These are phyloP conservation scores for Pseudorectes ferrugineus DNA, from an alignment of 2,113 vertebrate species.

Conservation along the genomic window DNA sequence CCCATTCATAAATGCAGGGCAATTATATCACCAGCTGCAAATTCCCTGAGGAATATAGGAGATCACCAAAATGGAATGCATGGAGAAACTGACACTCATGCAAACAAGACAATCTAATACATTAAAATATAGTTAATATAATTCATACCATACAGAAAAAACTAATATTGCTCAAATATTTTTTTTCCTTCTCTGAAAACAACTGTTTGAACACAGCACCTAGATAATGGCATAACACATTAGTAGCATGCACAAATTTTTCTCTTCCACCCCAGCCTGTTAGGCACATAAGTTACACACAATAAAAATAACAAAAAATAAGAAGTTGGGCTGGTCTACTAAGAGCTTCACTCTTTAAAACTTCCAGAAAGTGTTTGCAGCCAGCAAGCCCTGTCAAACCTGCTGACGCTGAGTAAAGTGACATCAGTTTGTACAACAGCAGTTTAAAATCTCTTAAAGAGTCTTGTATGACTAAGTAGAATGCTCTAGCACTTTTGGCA, in stretches of 20 bases:
- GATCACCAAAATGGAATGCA: background rate
- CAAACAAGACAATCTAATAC: background rate
- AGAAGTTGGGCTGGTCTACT: background rate
- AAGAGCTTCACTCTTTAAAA: background rate
- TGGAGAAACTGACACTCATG: background rate
- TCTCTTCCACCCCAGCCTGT: background rate
- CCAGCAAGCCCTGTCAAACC: background rate
- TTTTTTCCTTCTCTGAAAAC: background rate
- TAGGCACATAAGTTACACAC: background rate
- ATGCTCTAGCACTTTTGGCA: background rate
- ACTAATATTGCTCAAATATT: background rate
- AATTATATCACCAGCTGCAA: background rate
- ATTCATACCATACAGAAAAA: background rate
- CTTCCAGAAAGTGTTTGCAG: background rate
- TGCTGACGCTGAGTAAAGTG: background rate
- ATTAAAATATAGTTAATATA: background rate
- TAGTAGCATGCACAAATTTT: background rate
- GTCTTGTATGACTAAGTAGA: background rate
- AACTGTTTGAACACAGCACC: accelerated
- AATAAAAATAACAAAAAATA: background rate
- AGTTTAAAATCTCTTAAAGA: background rate
- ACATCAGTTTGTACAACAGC: background rate
- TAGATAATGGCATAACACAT: background rate
- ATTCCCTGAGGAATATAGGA: background rate
- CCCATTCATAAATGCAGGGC: background rate